These are phyloP conservation scores for Pseudomugil tenellus DNA, from an alignment of 2,797 vertebrate species.

Conservation along the genomic window DNA sequence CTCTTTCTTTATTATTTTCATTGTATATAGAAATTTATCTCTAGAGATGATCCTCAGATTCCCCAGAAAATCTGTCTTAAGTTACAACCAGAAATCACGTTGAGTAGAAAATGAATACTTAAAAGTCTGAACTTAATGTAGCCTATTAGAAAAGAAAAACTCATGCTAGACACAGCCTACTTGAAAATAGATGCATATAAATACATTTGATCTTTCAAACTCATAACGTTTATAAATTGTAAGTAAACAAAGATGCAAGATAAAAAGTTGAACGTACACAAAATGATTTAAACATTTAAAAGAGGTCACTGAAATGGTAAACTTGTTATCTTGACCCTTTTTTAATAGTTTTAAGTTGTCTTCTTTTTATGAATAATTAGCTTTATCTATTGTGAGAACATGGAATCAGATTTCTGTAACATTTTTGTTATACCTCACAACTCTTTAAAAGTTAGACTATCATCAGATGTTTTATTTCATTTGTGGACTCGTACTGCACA, in stretches of 20 bases:
- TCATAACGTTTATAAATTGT: background rate
- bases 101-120: constrained; percentile 8
- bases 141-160: background rate
- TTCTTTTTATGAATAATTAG: background rate
- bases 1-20: background rate
- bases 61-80: background rate
- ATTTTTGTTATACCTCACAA: too few species aligned
- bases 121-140: constrained; percentile 7
- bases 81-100: background rate
- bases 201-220: background rate
- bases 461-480: background rate
- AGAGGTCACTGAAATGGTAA: background rate
- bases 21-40: background rate
- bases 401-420: too few species aligned
- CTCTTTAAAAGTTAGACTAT: constrained; percentile 2
- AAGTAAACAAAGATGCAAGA: background rate
- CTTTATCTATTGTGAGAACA: background rate
- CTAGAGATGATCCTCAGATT: background rate
- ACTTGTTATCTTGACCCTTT: too few species aligned
- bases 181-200: background rate
- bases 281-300: background rate
- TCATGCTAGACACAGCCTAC: background rate
- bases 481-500: background rate
- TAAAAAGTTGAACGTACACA: background rate
- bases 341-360: background rate